Evolutionary conservation across 2,888 invertebrate species (phyloP), one percentile per base, ranked within the genome.

Genomic region (Eueremaeus valkanovi): DNA sequence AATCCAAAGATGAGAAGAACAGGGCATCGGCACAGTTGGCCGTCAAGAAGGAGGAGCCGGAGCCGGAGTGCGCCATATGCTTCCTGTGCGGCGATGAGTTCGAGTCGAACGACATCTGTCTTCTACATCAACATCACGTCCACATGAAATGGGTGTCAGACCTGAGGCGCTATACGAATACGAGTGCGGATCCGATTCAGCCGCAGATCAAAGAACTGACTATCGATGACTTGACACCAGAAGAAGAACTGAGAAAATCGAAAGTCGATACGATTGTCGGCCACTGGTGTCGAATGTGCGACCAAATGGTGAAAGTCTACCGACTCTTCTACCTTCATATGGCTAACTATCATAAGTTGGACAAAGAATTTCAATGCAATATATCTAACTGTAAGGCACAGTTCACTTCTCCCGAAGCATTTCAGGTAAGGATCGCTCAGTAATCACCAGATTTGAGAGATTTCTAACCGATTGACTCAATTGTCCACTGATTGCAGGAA

Each of bases 111-210:
- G 78, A 79, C 58, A 76, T 77, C n/a, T 78, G 76, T 55, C 73
- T 77, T 55, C 77, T 79, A 24, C 80, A 80, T 77, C 78, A 79
- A 51, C 79, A 79, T 75, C 80, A 80, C 76, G 78, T 79, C 11
- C 80, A 80, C 63, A 80, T 78, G 77, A 72, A 79, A 74, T 80
- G 80, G 80, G 78, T 80, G 0, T 72, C 49, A 18, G 72, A 75
- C 21, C 40, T 66, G 42, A 74, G 24, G 16, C 42, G 61, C 13
- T 51, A 51, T 31, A 66, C 40, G 6, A 66, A 45, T 21, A 21
- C 40, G 18, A 21, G 13, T 21, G 1, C 36, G 27, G n/a, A 33
- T 11, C 3, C 36, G 21, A 31, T 31, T 18, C 66, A 61, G 2
- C 66, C 27, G 24, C 29, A 2, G 21, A 21, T 42, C 18, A 63